Conservation (phyloP, 2,797 vertebrate species). For the Semaprochilodus insignis region DNA sequence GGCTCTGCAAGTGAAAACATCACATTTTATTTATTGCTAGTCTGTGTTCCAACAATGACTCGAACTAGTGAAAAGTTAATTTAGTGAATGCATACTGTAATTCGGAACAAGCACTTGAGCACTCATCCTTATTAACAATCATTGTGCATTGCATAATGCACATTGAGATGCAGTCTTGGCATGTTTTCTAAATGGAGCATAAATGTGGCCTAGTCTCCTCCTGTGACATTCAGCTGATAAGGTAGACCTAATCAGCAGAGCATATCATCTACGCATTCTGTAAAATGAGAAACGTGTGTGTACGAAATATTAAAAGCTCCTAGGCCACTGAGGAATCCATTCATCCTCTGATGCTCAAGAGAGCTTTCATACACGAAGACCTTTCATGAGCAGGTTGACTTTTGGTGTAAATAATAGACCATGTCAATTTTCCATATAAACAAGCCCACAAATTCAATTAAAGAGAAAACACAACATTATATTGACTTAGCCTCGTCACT, state of each 20-base stretch:
- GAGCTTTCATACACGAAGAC: conserved; percentile 7
- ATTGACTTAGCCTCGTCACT: not conserved
- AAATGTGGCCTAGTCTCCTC: conserved; percentile 42
- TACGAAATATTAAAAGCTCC: conserved; percentile 24
- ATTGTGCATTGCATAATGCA: not conserved
- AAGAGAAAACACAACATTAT: not conserved
- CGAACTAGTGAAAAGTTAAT: too few species aligned
- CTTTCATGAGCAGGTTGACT: not conserved
- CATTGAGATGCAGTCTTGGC: conserved; percentile 31
- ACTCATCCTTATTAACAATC: not conserved
- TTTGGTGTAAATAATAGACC: conserved; percentile 12
- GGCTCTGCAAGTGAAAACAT: too few species aligned
- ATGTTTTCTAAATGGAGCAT: conserved; percentile 36
- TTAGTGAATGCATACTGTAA: too few species aligned
- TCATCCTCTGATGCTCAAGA: conserved; percentile 23
- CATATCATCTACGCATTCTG: conserved; percentile 42
- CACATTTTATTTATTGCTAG: too few species aligned
- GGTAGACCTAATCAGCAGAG: conserved; percentile 50
- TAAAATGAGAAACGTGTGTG: conserved; percentile 10
- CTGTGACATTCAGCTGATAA: conserved; percentile 57
- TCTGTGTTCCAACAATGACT: too few species aligned
- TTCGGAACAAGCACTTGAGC: too few species aligned
- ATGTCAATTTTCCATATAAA: not conserved
- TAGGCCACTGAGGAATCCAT: conserved; percentile 34
- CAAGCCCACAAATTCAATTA: not conserved